These are phyloP conservation scores for Turdus rufiventris DNA, from an alignment of 2,113 vertebrate species.

Conservation along the genomic window DNA sequence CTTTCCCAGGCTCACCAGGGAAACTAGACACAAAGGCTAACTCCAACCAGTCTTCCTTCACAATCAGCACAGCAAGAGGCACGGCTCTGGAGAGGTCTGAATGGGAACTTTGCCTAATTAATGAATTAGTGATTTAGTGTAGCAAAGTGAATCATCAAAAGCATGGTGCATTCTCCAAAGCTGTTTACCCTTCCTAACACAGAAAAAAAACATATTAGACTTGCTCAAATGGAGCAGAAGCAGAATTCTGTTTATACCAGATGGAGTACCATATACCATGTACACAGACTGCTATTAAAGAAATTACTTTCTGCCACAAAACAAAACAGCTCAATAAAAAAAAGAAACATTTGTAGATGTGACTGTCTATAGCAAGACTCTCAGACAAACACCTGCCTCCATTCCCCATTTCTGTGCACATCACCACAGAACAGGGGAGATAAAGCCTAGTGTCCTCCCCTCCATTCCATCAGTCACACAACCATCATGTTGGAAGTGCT, in stretches of 20 bases:
- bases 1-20: background rate
- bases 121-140: background rate
- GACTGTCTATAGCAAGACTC: background rate
- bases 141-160: background rate
- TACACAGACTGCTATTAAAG: background rate
- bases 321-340: background rate
- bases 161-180: background rate
- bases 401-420: background rate
- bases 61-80: background rate
- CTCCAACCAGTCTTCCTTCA: background rate
- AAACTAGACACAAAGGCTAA: background rate
- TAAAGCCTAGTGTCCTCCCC: background rate
- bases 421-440: background rate
- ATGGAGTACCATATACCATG: background rate
- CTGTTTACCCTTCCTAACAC: background rate
- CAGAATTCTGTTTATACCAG: background rate
- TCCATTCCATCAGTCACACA: background rate
- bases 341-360: background rate
- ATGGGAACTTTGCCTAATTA: background rate
- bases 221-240: background rate
- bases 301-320: background rate
- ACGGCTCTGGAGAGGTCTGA: background rate
- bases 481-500: background rate
- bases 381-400: background rate
- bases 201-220: background rate